Evolutionary conservation across 2,113 vertebrate genomes (phyloP), one percentile per base, ranked within the genome.

Genomic region (Odontophorus gujanensis): DNA sequence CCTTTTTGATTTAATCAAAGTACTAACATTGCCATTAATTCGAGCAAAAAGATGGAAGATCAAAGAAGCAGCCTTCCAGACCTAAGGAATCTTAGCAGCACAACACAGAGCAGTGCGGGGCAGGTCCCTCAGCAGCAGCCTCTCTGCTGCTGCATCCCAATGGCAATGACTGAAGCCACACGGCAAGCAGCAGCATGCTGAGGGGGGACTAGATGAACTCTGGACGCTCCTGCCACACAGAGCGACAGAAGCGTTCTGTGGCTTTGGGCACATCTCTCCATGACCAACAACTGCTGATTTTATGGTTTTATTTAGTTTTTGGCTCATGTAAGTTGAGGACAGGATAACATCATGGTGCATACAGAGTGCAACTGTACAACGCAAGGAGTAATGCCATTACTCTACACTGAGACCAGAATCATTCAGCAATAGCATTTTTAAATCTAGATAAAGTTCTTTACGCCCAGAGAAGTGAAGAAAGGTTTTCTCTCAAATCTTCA

Each of bases 201-300:
- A 61, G 34, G n/a, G n/a, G n/a, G n/a, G n/a, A n/a, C n/a, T n/a
- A n/a, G n/a, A n/a, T n/a, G n/a, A n/a, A n/a, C n/a, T n/a, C n/a
- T n/a, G n/a, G n/a, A n/a, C n/a, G n/a, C n/a, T n/a, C 28, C 0
- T 0, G 11, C 21, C 10, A 4, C 0, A 0, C 45, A 1, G 2
- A 36, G 11, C 25, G 42, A n/a, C 50, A 38, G 21, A 30, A 2
- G 18, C 2, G 1, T 12, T 10, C 47, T 45, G 12, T 2, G 8
- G 6, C 53, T 43, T 66, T 4, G n/a, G 61, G 36, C 34, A 6
- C 42, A 0, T 2, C 10, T 47, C 59, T 58, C 45, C 10, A 6
- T 4, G 7, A 0, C 0, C 0, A 28, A 12, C 0, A 0, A 40
- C 51, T 28, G 48, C 5, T 1, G 34, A 51, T 0, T 40, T 57